Evolutionary conservation across 2,113 vertebrate species (phyloP), one percentile per base, ranked within the genome.

Genomic region (Gallinago jamesoni): DNA sequence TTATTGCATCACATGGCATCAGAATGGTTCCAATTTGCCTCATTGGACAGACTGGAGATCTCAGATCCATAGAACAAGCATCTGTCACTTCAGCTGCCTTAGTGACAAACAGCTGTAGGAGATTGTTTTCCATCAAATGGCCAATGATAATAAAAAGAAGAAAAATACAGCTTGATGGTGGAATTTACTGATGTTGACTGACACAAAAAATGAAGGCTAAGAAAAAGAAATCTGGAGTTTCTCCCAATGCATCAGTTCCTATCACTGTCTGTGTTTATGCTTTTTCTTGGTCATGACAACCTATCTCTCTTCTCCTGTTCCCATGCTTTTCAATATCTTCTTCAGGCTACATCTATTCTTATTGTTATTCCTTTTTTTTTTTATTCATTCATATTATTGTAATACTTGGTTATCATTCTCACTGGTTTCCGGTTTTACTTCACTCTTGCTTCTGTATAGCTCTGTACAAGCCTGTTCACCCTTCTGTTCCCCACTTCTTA

Each of bases 171-270:
- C 17, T 63, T 80, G 43, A 23, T 56, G 37, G 17, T 48, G 39
- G 22, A 13, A 66, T 92, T 94, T 92, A 48, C 43, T 90, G 59
- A 82, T 48, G 50, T 18, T 69, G 33, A 45, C 45, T 88, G 82
- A 62, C 41, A 72, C 67, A 92, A 35, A 66, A 80, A 48, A 69
- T 23, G 41, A 55, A 43, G 20, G 10, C 27, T 27, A 35, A 73
- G 52, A 41, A 63, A 90, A 92, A 41, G 18, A 45, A 74, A 80
- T 22, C 33, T 69, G 57, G 8, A 41, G 15, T 66, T 86, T 91
- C 30, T 84, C 22, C 22, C 27, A 84, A 3, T 0, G 0, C n/a
- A 39, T 31, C 0, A 21, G 43, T 89, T 69, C 41, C 41, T 64
- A 64, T 48, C 3, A 12, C 6, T 41, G 8, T 12, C 52, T 45